Conservation (phyloP, 2,797 vertebrate species). For the Remorina albescens region DNA sequence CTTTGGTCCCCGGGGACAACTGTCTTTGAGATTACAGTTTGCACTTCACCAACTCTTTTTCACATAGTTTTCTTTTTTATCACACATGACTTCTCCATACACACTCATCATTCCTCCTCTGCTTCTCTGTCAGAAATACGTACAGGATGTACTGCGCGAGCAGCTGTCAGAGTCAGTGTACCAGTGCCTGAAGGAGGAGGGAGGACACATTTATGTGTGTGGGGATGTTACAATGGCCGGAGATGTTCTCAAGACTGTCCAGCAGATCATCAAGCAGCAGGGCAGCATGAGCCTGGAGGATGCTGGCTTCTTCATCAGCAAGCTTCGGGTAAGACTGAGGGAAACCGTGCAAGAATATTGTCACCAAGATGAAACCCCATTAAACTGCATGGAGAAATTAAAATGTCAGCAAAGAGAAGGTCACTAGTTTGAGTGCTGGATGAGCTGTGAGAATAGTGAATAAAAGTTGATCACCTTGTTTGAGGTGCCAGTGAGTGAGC, state of each 20-base stretch:
- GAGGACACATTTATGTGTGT: slow-evolving; percentile 97
- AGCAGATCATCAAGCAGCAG: slow-evolving; percentile 91
- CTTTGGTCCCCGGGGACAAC: not conserved
- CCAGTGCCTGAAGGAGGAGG: slow-evolving; percentile 91
- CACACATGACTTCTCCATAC: slow-evolving; percentile 31
- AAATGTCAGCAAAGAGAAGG: not conserved
- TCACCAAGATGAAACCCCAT: not conserved
- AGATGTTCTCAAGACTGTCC: slow-evolving; percentile 95
- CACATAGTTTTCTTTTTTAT: slow-evolving; percentile 27
- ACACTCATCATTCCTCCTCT: slow-evolving; percentile 37
- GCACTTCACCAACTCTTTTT: slow-evolving; percentile 15
- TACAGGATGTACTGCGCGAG: slow-evolving; percentile 95
- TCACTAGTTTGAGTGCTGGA: not conserved
- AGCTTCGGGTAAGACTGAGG: slow-evolving; percentile 88
- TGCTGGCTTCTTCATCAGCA: slow-evolving; percentile 95
- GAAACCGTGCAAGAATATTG: too few relatives aligned
- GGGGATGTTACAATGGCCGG: slow-evolving; percentile 99
- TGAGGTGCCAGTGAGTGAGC: slow-evolving; percentile 3
- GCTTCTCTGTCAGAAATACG: slow-evolving; percentile 90
- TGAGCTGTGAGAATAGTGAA: slow-evolving; percentile 11
- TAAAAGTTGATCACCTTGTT: not conserved
- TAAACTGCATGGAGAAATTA: not conserved
- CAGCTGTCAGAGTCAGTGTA: slow-evolving; percentile 92
- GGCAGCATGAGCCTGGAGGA: slow-evolving; percentile 92
- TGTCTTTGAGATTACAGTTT: not conserved